These are phyloP conservation scores for Oreochromis niloticus DNA, from an alignment of 2,113 vertebrate species.

Conservation along the genomic window DNA sequence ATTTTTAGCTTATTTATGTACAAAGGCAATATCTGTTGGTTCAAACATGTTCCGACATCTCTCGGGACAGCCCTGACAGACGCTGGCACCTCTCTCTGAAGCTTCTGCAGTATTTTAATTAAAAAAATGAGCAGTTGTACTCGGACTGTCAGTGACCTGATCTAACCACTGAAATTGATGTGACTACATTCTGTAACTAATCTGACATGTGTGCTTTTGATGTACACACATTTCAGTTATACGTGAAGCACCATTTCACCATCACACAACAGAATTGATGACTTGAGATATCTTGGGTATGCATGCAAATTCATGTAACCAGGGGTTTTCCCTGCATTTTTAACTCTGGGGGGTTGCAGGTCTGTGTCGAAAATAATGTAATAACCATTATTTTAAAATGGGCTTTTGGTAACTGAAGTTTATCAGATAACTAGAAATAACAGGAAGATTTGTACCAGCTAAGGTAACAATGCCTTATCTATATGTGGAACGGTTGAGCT, in stretches of 20 bases:
- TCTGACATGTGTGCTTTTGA: background rate
- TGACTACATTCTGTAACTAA: background rate
- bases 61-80: background rate
- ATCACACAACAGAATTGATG: background rate
- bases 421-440: background rate
- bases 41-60: background rate
- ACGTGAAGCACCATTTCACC: background rate
- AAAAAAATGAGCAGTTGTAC: background rate
- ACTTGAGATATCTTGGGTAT: background rate
- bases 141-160: background rate
- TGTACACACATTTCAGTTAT: background rate
- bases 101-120: background rate
- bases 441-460: background rate
- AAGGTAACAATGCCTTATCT: background rate
- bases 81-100: background rate
- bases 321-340: background rate
- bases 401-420: background rate
- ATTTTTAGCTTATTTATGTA: background rate
- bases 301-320: background rate
- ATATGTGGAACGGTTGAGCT: background rate
- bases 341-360: accelerated
- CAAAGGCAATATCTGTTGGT: background rate
- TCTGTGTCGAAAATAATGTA: background rate
- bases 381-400: background rate
- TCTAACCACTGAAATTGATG: background rate